phyloP scores from a whole-genome alignment of 1,140 invertebrate genomes.

The Caenorhabditis tropicalis region DNA sequence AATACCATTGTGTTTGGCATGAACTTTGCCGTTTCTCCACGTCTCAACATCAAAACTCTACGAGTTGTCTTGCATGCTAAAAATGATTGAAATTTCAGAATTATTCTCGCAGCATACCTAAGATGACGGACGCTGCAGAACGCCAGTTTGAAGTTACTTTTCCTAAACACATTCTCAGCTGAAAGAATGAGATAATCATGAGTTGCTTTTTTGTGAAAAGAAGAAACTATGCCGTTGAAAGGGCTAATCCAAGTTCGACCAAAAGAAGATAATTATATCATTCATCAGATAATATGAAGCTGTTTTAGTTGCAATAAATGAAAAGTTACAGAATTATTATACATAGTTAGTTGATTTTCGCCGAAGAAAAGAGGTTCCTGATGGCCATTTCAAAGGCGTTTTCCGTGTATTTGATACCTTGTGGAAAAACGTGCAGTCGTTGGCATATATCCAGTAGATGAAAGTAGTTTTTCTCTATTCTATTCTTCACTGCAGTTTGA shows the following conservation, averaged over 20 bases:
- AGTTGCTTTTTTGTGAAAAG: background rate
- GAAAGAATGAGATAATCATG: too few species aligned
- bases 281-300: too few species aligned
- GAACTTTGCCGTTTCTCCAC: constrained; percentile 48
- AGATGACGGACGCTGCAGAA: constrained; percentile 33
- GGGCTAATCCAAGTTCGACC: too few species aligned
- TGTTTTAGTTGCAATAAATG: too few species aligned
- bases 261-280: too few species aligned
- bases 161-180: background rate
- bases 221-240: too few species aligned
- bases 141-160: constrained; percentile 32
- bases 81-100: too few species aligned
- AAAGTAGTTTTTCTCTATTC: constrained; percentile 4
- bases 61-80: constrained; percentile 45
- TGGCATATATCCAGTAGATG: background rate
- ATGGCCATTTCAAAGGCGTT: constrained; percentile 18
- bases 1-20: constrained; percentile 57
- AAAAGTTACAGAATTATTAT: background rate
- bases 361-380: background rate
- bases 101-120: background rate
- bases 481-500: constrained; percentile 1
- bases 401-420: constrained; percentile 33
- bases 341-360: background rate
- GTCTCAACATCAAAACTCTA: constrained; percentile 48
- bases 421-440: background rate